Conservation (phyloP, 2,888 invertebrate species). For the Muscina levida region DNA sequence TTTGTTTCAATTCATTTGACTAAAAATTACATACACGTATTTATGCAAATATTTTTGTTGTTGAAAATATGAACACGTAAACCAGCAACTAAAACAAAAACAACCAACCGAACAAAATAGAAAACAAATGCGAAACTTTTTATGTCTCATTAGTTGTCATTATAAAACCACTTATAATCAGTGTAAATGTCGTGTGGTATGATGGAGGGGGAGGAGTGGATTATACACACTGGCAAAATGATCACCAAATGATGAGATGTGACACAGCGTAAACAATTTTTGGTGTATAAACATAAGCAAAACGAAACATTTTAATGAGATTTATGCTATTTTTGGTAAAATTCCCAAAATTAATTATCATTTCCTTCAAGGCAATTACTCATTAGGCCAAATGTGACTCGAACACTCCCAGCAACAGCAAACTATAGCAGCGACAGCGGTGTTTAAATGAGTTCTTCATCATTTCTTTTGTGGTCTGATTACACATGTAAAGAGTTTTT, state of each 20-base stretch:
- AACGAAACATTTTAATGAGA: slow-evolving; percentile 72
- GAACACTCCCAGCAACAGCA: slow-evolving; percentile 4
- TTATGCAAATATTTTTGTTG: slow-evolving; percentile 23
- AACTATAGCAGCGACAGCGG: neutral
- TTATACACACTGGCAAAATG: neutral
- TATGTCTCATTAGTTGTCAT: slow-evolving; percentile 63
- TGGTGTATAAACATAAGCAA: slow-evolving; percentile 51
- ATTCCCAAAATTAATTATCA: slow-evolving; percentile 77
- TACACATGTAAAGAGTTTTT: slow-evolving; percentile 43
- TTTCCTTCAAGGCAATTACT: slow-evolving; percentile 70
- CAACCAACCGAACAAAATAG: neutral
- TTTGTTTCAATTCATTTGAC: slow-evolving; percentile 78
- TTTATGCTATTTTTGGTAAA: slow-evolving; percentile 76
- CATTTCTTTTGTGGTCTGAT: slow-evolving; percentile 19
- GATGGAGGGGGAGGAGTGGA: neutral
- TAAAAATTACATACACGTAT: slow-evolving; percentile 73
- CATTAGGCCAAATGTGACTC: slow-evolving; percentile 67
- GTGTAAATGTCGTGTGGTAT: slow-evolving; percentile 13
- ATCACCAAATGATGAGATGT: no score
- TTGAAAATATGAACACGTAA: slow-evolving; percentile 18
- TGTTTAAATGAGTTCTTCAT: slow-evolving; percentile 29
- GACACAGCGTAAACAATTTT: slow-evolving; percentile 47
- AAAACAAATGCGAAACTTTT: slow-evolving; percentile 13
- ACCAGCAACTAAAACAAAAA: neutral
- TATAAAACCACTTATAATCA: slow-evolving; percentile 49